A percentile compares a stretch with the other conserved stretches of the same genome.
These are phyloP conservation scores for Coenobita brevimanus DNA, from an alignment of 1,140 invertebrate species.

Conservation along the genomic window DNA sequence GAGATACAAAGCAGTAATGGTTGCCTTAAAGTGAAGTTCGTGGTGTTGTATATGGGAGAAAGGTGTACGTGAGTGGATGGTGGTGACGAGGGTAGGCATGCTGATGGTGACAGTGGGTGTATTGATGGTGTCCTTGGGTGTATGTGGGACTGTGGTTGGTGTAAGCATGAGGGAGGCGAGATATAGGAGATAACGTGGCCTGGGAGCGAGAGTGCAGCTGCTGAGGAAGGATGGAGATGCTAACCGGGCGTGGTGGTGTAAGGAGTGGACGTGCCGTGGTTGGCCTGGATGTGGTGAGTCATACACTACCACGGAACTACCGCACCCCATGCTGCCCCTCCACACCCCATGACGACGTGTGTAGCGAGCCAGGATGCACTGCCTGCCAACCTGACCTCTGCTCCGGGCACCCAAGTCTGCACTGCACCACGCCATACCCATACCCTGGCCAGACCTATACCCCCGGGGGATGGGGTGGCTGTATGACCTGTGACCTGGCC, in stretches of 20 bases:
- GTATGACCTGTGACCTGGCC: conserved; percentile 9
- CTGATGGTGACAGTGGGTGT: no score
- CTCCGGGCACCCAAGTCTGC: background rate
- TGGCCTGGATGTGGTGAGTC: conserved; percentile 46
- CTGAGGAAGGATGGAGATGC: conserved; percentile 15
- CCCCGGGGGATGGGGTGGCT: conserved; percentile 15
- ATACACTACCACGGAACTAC: conserved; percentile 47
- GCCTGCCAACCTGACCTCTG: conserved; percentile 48
- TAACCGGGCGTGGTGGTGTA: conserved; percentile 5
- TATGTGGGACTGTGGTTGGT: no score
- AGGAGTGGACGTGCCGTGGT: conserved; percentile 53
- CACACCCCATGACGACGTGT: conserved; percentile 16
- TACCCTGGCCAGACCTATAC: conserved; percentile 32
- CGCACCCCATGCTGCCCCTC: conserved; percentile 34
- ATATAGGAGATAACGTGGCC: no score
- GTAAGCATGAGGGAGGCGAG: no score
- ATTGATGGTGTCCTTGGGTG: no score
- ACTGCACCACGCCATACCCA: conserved; percentile 7
- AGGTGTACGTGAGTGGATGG: no score
- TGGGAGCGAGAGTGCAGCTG: no score
- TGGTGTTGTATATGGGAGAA: no score
- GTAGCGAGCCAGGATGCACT: conserved; percentile 37
- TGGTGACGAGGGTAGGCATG: no score
- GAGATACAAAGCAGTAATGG: no score
- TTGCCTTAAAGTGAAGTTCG: no score